A percentile compares a stretch with the other conserved stretches of the same genome.
These are phyloP conservation scores for Flexamia atlantica DNA, from an alignment of 2,888 invertebrate species.

Conservation along the genomic window DNA sequence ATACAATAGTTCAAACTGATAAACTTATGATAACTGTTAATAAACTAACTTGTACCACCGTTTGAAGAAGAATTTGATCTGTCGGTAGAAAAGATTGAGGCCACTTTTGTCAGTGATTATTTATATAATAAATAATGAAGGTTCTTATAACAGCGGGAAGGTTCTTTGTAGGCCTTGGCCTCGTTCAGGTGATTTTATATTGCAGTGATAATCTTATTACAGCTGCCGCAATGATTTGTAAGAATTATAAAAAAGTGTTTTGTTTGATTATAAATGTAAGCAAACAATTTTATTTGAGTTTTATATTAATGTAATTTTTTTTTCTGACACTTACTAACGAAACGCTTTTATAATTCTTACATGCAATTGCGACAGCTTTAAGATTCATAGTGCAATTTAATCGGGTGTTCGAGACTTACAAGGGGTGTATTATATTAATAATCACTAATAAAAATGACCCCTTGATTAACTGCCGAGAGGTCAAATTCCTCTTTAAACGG, in stretches of 20 bases:
- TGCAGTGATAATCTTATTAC: background rate
- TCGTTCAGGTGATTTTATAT: background rate
- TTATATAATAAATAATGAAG: background rate
- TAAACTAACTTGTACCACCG: background rate
- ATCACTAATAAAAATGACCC: constrained; percentile 5
- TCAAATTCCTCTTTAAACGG: background rate
- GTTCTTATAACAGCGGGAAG: too few species aligned
- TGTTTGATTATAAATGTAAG: too few species aligned
- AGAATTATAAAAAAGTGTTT: too few species aligned
- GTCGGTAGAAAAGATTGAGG: background rate
- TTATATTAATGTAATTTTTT: too few species aligned
- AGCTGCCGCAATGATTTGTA: too few species aligned
- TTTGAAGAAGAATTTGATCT: background rate
- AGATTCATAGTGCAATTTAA: background rate
- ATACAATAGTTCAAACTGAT: too few species aligned
- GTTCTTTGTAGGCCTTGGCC: background rate
- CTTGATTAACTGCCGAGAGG: background rate
- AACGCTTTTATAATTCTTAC: too few species aligned
- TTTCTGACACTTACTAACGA: too few species aligned
- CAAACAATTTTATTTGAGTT: too few species aligned
- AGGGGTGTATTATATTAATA: background rate
- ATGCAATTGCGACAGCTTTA: too few species aligned
- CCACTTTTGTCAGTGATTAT: background rate
- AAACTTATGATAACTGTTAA: background rate
- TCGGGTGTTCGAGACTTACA: background rate